Percentiles rank a stretch among this genome's conserved stretches.
These are phyloP conservation scores for Drosophila repletoides DNA, from an alignment of 1,140 invertebrate species.

Conservation along the genomic window DNA sequence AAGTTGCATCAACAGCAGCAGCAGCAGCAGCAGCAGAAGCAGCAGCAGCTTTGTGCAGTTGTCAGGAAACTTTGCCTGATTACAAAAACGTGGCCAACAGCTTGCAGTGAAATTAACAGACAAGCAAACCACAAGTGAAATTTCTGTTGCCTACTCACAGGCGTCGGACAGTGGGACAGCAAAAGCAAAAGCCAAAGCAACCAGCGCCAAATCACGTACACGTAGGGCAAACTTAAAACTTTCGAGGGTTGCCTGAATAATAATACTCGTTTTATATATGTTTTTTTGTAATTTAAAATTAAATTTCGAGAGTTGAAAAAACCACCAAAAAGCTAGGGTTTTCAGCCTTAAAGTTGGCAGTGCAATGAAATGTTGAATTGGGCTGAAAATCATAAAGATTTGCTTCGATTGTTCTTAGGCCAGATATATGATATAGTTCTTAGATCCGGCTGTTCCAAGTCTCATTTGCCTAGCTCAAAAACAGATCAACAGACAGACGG, in stretches of 20 bases:
- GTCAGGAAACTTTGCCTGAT: slow-evolving; percentile 75
- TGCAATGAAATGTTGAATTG: no score
- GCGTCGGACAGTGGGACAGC: slow-evolving; percentile 20
- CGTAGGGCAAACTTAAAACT: slow-evolving; percentile 46
- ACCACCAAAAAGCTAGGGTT: no score
- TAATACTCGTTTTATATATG: no score
- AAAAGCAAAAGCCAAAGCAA: not conserved
- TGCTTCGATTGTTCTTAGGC: no score
- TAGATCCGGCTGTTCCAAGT: no score
- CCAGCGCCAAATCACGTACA: slow-evolving; percentile 54
- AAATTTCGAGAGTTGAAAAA: no score
- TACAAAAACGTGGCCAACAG: slow-evolving; percentile 73
- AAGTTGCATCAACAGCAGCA: slow-evolving; percentile 22
- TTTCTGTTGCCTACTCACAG: slow-evolving; percentile 57
- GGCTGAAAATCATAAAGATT: no score
- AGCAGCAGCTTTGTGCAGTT: slow-evolving; percentile 61
- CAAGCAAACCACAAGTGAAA: slow-evolving; percentile 74
- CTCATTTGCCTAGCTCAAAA: no score
- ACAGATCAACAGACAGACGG: no score
- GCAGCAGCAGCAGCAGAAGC: slow-evolving; percentile 21
- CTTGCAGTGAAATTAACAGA: slow-evolving; percentile 73
- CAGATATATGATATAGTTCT: no score
- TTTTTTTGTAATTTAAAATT: no score
- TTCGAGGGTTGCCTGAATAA: slow-evolving; percentile 1
- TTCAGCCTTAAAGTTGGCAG: no score